phyloP scores from a whole-genome alignment of 2,113 vertebrate species.

The Zosterops hypoxanthus region DNA sequence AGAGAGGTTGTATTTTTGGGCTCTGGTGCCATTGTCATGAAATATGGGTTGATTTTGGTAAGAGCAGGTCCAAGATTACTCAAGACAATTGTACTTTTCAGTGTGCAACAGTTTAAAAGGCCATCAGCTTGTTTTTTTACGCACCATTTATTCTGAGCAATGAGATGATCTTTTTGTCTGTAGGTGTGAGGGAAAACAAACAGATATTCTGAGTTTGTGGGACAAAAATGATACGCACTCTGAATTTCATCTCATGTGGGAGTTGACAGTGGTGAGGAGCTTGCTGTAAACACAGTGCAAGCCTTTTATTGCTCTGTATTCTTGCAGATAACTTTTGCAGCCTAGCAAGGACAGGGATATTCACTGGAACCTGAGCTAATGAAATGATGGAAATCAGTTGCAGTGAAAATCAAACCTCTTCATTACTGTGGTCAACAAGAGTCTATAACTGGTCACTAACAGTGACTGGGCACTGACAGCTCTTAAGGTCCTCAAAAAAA shows the following conservation, averaged over 20 bases:
- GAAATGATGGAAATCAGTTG: neutral
- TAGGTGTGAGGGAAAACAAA: neutral
- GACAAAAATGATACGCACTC: neutral
- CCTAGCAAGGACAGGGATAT: neutral
- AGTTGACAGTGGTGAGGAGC: neutral
- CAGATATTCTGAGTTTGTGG: neutral
- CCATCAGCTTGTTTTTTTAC: neutral
- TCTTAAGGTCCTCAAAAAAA: neutral
- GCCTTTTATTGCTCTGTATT: neutral
- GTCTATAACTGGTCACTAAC: neutral
- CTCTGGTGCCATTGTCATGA: neutral
- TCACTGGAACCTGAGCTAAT: neutral
- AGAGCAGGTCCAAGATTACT: neutral
- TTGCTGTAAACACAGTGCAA: neutral
- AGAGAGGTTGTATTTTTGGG: slow-evolving; percentile 1
- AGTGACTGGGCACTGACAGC: neutral
- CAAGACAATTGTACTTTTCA: neutral
- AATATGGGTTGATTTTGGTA: neutral
- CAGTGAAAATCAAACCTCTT: neutral
- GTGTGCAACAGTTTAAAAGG: neutral
- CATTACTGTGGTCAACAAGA: neutral
- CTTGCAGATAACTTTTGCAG: neutral
- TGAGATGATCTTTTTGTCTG: neutral
- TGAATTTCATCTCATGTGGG: neutral
- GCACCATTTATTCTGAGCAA: neutral